Evolutionary conservation across 2,113 vertebrate species (phyloP).

Genomic region (Pheucticus melanocephalus): DNA sequence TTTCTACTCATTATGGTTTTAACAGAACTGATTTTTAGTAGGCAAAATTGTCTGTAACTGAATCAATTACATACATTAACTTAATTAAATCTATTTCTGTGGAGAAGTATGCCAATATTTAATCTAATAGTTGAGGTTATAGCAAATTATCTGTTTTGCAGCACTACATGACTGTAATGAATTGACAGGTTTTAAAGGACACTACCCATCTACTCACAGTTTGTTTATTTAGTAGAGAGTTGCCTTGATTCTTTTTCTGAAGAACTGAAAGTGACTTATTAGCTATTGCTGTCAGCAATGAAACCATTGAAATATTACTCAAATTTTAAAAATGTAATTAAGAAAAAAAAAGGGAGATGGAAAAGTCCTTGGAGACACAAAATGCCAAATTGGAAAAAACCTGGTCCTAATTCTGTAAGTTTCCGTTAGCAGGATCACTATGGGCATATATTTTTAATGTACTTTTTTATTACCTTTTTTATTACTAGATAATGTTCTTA

Average conservation of each 20-base stretch:
- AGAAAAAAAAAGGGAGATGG: not conserved
- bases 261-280: not conserved
- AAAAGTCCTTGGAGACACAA: not conserved
- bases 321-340: not conserved
- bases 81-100: not conserved
- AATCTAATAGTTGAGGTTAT: not conserved
- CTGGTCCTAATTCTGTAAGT: rapidly evolving
- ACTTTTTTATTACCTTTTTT: not conserved
- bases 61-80: not conserved
- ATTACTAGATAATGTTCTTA: not conserved
- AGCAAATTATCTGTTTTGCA: not conserved
- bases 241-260: not conserved
- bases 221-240: not conserved
- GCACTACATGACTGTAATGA: not conserved
- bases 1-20: not conserved
- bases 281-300: not conserved
- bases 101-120: not conserved
- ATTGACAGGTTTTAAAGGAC: not conserved
- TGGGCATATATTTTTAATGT: not conserved
- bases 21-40: not conserved
- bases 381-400: not conserved
- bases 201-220: not conserved
- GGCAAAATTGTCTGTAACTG: not conserved
- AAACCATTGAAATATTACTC: not conserved
- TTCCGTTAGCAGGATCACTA: not conserved